Evolutionary conservation across 2,797 vertebrate species (phyloP), one percentile per base, ranked within the genome.

Genomic region (Balearica regulorum): DNA sequence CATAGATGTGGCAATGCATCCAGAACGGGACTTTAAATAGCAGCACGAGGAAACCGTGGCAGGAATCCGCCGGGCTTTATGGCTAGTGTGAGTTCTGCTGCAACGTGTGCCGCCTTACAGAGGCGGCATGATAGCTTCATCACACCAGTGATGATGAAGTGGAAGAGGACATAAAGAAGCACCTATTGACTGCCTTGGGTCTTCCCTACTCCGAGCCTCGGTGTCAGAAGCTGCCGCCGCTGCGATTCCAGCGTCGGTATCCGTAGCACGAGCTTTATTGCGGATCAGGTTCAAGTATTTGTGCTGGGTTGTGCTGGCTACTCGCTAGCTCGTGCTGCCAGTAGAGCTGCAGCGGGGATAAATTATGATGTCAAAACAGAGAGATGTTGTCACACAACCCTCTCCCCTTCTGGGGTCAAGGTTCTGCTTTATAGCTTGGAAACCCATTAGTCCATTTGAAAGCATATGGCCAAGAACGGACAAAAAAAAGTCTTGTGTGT

Each of bases 331-430:
- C 3, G 11, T 65, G 53, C 82, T 55, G 80, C 68, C 64, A 44
- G 48, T 4, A 13, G 44, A 41, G 78, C 48, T 39, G 93, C 70
- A 72, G 46, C 3, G 0, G 69, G 80, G 94, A 80, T 76, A 35
- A 93, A 84, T 87, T 25, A 76, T 46, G 90, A 79, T 84, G 87
- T 87, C 93, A 79, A 78, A 89, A 49, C 79, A 85, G 53, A 66
- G 85, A 19, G 75, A 82, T 84, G 84, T 26, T 94, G 87, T 94
- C 96, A 91, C 89, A 61, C 61, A 44, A 35, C 16, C 70, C 25
- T 58, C 53, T 91, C 87, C 54, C 78, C 58, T 69, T 58, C 37
- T 28, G 83, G 51, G 94, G 89, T 92, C 95, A 79, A 86, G 93
- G 93, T 46, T 79, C 60, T 90, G 93, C 76, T 89, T 65, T 49